Conservation (phyloP, 2,113 vertebrate genomes). For the Strix uralensis region DNA sequence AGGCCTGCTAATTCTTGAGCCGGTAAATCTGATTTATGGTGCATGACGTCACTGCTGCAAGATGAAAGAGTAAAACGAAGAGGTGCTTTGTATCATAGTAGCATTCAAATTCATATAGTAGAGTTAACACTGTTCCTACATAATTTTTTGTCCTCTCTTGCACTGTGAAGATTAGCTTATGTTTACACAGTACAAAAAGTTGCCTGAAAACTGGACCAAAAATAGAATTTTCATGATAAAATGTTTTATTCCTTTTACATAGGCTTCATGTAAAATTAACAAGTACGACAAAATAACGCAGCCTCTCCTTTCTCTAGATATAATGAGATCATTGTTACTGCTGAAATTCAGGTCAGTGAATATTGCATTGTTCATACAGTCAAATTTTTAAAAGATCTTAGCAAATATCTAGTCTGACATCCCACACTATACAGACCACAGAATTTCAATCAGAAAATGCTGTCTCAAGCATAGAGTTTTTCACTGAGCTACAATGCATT, state of each 20-base stretch:
- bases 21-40: conserved; percentile 42
- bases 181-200: background rate
- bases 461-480: background rate
- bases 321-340: background rate
- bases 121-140: background rate
- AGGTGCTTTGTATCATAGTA: background rate
- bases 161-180: background rate
- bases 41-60: background rate
- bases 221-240: background rate
- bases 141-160: background rate
- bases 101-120: background rate
- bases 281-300: background rate
- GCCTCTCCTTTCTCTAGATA: background rate
- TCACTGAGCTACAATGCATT: background rate
- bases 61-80: background rate
- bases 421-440: background rate
- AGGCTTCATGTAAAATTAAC: background rate
- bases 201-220: background rate
- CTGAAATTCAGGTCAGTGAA: background rate
- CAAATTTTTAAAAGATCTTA: background rate
- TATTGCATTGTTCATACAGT: background rate
- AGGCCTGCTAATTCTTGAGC: conserved; percentile 41
- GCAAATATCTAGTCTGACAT: background rate
- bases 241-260: background rate
- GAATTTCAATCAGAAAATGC: background rate